Evolutionary conservation across 92 coral and sea anemone genomes (phyloP).

Genomic region (Zoanthus solanderi): DNA sequence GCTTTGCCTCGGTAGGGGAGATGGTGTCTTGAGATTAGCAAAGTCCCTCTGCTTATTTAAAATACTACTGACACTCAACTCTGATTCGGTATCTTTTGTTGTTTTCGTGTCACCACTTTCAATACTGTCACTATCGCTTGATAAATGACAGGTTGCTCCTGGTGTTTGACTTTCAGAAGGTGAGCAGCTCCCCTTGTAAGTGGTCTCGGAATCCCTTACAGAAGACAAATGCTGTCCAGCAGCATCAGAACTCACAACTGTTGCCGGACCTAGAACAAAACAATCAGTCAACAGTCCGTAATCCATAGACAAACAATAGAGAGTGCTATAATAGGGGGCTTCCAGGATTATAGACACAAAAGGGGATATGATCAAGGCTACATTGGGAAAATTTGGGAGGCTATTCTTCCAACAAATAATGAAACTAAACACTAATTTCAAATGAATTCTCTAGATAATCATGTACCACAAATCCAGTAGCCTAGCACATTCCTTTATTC

Average conservation of each 20-base stretch:
- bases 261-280: constrained; percentile 69
- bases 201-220: constrained; percentile 20
- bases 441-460: too few relatives aligned
- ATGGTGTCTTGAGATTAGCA: constrained; percentile 58
- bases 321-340: too few relatives aligned
- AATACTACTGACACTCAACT: constrained; percentile 51
- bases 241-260: constrained; percentile 69
- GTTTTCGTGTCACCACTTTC: constrained; percentile 55
- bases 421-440: too few relatives aligned
- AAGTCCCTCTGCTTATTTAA: constrained; percentile 45
- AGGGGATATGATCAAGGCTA: too few relatives aligned
- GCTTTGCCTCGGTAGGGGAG: constrained; percentile 55
- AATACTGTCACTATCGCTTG: constrained; percentile 50
- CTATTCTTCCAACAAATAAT: too few relatives aligned
- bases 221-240: constrained; percentile 75
- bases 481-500: too few relatives aligned
- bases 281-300: not conserved
- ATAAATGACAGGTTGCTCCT: constrained; percentile 9
- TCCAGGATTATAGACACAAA: too few relatives aligned
- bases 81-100: constrained; percentile 42
- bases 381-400: too few relatives aligned
- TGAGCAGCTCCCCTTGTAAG: constrained; percentile 9
- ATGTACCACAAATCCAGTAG: too few relatives aligned
- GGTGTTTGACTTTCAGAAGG: not conserved
- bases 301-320: too few relatives aligned